These are phyloP conservation scores for Pentamera pediparva DNA, from an alignment of 53 echinoderm and acorn worm species.

Conservation along the genomic window DNA sequence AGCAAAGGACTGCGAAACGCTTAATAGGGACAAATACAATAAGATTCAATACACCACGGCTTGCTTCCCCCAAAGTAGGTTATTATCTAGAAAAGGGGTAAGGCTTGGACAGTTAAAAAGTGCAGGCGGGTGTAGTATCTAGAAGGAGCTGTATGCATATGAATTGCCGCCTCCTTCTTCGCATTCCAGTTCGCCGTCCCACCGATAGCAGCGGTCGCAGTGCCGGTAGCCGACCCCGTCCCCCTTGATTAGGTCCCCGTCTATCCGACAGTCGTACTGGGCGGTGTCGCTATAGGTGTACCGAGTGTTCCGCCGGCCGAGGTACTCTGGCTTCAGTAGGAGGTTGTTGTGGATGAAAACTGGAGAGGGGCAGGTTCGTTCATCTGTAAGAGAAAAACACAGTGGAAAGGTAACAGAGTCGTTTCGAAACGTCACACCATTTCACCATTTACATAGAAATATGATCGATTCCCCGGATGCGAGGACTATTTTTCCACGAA, in stretches of 20 bases:
- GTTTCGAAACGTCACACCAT: too few relatives aligned
- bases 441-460: too few relatives aligned
- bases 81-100: too few relatives aligned
- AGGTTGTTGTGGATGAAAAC: conserved; percentile 1
- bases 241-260: not conserved
- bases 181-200: not conserved
- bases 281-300: not conserved
- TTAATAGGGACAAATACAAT: too few relatives aligned
- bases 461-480: too few relatives aligned
- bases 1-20: too few relatives aligned
- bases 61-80: too few relatives aligned
- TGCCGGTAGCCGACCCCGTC: not conserved
- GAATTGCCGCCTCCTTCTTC: not conserved
- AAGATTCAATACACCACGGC: too few relatives aligned
- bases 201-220: conserved; percentile 2
- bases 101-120: too few relatives aligned
- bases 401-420: too few relatives aligned
- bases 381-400: not conserved
- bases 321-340: not conserved
- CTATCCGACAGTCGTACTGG: not conserved
- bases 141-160: not conserved
- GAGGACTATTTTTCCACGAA: too few relatives aligned
- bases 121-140: too few relatives aligned
- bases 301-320: not conserved
- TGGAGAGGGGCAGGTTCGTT: not conserved